These are phyloP conservation scores for Gymnothorax javanicus DNA, from an alignment of 2,797 vertebrate species.

Conservation along the genomic window DNA sequence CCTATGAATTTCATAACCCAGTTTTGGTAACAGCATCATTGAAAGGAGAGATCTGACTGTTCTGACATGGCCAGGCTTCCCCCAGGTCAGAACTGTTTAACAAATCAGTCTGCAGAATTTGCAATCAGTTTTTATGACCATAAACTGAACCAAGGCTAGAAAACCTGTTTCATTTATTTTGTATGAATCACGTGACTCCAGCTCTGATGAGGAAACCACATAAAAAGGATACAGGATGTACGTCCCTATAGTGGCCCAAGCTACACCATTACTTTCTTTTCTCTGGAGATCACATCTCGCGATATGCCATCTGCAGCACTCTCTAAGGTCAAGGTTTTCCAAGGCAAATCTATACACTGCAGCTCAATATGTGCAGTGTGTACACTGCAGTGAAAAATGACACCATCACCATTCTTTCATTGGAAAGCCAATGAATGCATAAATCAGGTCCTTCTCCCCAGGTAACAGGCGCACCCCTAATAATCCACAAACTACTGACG, in stretches of 20 bases:
- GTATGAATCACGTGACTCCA: background rate
- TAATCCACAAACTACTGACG: constrained; percentile 16
- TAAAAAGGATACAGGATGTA: background rate
- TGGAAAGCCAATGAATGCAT: constrained; percentile 18
- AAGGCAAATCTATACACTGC: background rate
- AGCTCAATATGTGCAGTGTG: background rate
- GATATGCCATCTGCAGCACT: background rate
- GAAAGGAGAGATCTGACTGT: background rate
- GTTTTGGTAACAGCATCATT: background rate
- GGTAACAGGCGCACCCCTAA: constrained; percentile 13
- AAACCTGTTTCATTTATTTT: background rate
- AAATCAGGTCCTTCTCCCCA: constrained; percentile 18
- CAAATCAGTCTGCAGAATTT: background rate
- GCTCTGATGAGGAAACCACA: background rate
- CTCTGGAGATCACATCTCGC: background rate
- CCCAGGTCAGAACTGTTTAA: too few species aligned
- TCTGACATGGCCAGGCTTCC: background rate
- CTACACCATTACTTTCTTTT: background rate
- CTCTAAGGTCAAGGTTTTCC: constrained; percentile 11
- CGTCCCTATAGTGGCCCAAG: background rate
- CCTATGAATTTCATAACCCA: background rate
- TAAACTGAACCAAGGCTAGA: background rate
- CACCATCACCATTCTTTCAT: constrained; percentile 19
- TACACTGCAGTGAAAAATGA: constrained; percentile 1
- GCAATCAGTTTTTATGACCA: background rate